phyloP scores from a whole-genome alignment of 1,140 invertebrate species.

The roundworm (Caenorhabditis elegans) region DNA sequence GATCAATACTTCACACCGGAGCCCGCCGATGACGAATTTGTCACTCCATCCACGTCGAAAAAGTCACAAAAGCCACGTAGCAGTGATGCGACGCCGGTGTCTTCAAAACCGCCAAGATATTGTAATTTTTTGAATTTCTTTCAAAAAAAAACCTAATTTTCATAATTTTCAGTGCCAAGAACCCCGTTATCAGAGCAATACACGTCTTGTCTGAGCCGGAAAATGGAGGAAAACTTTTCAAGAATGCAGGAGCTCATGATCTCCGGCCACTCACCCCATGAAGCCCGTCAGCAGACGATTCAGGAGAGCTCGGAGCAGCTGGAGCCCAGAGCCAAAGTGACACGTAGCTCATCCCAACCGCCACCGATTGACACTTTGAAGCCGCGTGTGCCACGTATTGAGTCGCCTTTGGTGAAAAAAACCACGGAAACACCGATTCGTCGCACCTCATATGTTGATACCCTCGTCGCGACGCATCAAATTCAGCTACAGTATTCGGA shows the following conservation, averaged over 20 bases:
- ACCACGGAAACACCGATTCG: background rate
- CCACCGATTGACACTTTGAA: background rate
- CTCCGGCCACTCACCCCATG: background rate
- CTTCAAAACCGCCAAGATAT: background rate
- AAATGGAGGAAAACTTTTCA: background rate
- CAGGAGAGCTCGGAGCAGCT: background rate
- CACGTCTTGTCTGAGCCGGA: background rate
- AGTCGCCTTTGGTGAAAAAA: no score
- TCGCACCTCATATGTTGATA: background rate
- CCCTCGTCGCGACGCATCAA: background rate
- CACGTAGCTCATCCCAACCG: background rate
- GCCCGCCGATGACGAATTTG: background rate
- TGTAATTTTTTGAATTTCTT: no score
- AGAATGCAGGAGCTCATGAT: background rate
- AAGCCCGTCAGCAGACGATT: background rate
- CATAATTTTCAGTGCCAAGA: background rate
- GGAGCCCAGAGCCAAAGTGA: background rate
- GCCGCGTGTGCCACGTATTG: background rate
- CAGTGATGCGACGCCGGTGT: background rate
- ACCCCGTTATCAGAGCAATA: background rate
- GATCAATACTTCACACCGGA: conserved; percentile 11
- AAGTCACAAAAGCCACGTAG: background rate
- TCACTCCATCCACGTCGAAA: background rate
- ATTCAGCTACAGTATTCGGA: background rate
- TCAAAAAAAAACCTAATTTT: no score